A percentile compares a stretch with the other conserved stretches of the same genome.
Conservation (phyloP, 2,797 vertebrate genomes). For the Ptychadena robeensis region DNA sequence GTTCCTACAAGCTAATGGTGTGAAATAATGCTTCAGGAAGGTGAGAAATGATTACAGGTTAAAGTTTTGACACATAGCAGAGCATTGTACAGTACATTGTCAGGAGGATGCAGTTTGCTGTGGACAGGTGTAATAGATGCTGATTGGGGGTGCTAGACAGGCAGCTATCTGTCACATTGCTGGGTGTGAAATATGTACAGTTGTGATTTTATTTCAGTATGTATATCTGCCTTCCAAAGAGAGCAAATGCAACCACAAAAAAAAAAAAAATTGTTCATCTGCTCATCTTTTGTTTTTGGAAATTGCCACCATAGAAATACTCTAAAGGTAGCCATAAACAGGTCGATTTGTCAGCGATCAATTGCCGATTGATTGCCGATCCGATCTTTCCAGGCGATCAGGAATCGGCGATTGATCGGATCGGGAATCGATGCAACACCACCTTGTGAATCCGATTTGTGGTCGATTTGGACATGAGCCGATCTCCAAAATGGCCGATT, state of each 20-base stretch:
- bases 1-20: slow-evolving; percentile 18
- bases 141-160: not conserved
- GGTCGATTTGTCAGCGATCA: too few relatives aligned
- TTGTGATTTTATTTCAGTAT: not conserved
- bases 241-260: not conserved
- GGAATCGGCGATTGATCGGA: too few relatives aligned
- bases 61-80: slow-evolving; percentile 30
- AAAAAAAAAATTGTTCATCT: not conserved
- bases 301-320: too few relatives aligned
- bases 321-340: too few relatives aligned
- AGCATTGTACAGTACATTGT: not conserved
- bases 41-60: slow-evolving; percentile 19
- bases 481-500: too few relatives aligned
- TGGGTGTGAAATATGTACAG: slow-evolving; percentile 6
- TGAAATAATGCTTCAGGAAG: slow-evolving; percentile 11
- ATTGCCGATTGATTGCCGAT: too few relatives aligned
- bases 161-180: slow-evolving; percentile 2
- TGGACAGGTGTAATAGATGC: slow-evolving; percentile 22
- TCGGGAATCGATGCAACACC: too few relatives aligned
- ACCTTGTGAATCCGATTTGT: too few relatives aligned
- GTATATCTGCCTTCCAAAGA: not conserved
- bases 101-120: not conserved
- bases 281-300: too few relatives aligned
- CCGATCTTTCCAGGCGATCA: too few relatives aligned
- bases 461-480: too few relatives aligned